Evolutionary conservation across 2,113 vertebrate species (phyloP).

Genomic region (Neodontobutis hainanensis): DNA sequence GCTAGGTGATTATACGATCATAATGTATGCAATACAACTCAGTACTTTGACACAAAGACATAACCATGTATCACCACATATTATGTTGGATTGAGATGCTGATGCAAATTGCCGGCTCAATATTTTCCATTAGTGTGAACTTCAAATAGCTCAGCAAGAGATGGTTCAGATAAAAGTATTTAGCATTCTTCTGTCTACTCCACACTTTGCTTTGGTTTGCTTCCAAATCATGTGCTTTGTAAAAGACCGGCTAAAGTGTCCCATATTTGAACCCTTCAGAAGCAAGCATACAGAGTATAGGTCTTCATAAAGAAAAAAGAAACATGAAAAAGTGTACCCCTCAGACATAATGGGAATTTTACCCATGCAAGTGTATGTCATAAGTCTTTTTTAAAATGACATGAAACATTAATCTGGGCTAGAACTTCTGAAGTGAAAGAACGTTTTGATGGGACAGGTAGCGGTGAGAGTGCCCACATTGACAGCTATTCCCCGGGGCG

Average conservation of each 20-base stretch:
- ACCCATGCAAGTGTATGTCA: constrained; percentile 27
- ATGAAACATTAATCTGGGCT: constrained; percentile 12
- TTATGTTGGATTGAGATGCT: constrained; percentile 47
- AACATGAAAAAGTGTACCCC: not conserved
- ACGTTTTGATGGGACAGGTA: constrained; percentile 10
- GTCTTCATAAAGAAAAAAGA: not conserved
- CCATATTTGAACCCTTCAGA: constrained; percentile 14
- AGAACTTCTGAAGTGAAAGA: constrained; percentile 18
- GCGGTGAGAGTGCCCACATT: constrained; percentile 38
- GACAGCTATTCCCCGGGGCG: constrained; percentile 52
- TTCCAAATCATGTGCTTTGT: constrained; percentile 23
- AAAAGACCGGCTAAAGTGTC: not conserved
- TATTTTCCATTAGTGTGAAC: constrained; percentile 50
- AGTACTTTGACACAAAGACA: constrained; percentile 42
- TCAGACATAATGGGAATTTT: constrained; percentile 18
- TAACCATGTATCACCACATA: constrained; percentile 36
- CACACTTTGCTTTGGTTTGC: constrained; percentile 26
- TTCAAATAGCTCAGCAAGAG: constrained; percentile 14
- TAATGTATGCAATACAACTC: constrained; percentile 37
- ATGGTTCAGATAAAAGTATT: constrained; percentile 14
- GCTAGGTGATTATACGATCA: constrained; percentile 16
- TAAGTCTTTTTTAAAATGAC: constrained; percentile 29
- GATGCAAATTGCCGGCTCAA: constrained; percentile 46
- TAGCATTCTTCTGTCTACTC: constrained; percentile 12
- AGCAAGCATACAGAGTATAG: constrained; percentile 2